phyloP scores from a whole-genome alignment of 92 coral and sea anemone genomes.

The Palythoa caribaeorum region DNA sequence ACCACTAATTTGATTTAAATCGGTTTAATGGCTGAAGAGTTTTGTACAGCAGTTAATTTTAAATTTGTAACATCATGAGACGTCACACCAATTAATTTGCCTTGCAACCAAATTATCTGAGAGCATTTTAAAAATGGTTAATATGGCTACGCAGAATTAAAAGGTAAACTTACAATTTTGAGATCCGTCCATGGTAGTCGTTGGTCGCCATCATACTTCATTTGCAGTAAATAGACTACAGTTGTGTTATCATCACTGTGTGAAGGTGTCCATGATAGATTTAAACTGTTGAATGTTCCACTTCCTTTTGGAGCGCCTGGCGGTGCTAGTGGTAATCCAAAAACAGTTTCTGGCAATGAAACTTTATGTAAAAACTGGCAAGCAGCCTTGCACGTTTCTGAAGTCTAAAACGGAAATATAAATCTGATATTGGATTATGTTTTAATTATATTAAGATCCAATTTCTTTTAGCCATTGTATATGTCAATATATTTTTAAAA shows the following conservation, averaged over 20 bases:
- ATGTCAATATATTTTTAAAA: too few relatives aligned
- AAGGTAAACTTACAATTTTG: background rate
- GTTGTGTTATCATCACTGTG: constrained; percentile 8
- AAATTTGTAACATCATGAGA: too few relatives aligned
- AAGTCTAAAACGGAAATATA: constrained; percentile 4
- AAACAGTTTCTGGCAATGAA: constrained; percentile 3
- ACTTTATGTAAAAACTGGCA: constrained; percentile 29
- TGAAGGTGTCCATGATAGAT: constrained; percentile 30
- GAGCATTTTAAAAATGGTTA: too few relatives aligned
- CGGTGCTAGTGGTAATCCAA: background rate
- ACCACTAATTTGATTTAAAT: too few relatives aligned
- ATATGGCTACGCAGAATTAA: too few relatives aligned
- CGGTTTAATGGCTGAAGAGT: too few relatives aligned
- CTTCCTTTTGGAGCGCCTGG: constrained; percentile 8
- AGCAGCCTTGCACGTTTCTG: constrained; percentile 25
- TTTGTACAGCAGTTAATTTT: too few relatives aligned
- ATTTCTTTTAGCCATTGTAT: too few relatives aligned
- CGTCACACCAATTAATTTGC: too few relatives aligned
- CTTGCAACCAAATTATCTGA: too few relatives aligned
- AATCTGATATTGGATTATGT: background rate
- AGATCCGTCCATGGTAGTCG: background rate
- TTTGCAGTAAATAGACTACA: constrained; percentile 38
- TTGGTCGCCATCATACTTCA: constrained; percentile 14
- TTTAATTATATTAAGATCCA: too few relatives aligned
- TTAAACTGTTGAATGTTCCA: constrained; percentile 16